These are phyloP conservation scores for Syngnathus typhle DNA, from an alignment of 2,113 vertebrate genomes.

Conservation along the genomic window DNA sequence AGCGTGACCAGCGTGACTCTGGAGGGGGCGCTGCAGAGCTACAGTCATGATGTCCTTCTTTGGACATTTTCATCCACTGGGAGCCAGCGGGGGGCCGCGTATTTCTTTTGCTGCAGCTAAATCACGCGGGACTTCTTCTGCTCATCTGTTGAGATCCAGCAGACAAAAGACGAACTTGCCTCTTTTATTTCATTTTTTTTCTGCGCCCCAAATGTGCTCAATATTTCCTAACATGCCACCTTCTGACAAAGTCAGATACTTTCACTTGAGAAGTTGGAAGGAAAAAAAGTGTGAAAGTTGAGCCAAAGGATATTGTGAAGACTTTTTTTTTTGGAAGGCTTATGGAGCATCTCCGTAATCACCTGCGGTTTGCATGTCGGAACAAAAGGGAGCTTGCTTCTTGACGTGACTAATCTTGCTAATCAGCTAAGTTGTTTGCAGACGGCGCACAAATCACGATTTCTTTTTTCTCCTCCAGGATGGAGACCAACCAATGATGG, in stretches of 20 bases:
- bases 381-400: conserved; percentile 4
- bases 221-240: neutral
- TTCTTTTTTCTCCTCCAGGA: neutral
- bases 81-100: too few species aligned
- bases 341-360: conserved; percentile 1
- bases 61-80: neutral
- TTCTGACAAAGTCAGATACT: neutral
- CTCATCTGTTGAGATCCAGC: neutral
- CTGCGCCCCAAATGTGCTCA: neutral
- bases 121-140: too few species aligned
- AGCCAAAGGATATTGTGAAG: neutral
- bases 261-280: neutral
- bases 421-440: neutral
- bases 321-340: neutral
- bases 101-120: too few species aligned
- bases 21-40: neutral
- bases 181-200: neutral
- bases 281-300: neutral
- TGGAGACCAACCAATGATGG: too few species aligned
- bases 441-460: neutral
- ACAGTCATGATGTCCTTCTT: conserved; percentile 5
- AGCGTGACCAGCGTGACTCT: conserved; percentile 56
- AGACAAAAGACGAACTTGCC: neutral
- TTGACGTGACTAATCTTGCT: neutral
- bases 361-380: neutral